These are phyloP conservation scores for Psilopsiagon aymara DNA, from an alignment of 2,113 vertebrate species.

Conservation along the genomic window DNA sequence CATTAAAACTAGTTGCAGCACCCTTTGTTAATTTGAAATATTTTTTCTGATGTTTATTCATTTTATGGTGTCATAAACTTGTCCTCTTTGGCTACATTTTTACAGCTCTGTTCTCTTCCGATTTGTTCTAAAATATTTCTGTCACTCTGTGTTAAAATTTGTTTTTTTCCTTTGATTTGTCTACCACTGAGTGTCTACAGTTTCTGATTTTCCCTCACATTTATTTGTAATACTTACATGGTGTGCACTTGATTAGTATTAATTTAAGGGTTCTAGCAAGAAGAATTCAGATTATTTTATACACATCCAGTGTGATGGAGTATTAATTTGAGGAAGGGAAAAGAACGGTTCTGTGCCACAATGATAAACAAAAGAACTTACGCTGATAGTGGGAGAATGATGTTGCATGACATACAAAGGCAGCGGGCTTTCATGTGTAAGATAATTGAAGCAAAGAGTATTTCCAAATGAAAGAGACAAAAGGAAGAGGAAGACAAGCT, in stretches of 20 bases:
- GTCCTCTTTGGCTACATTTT: neutral
- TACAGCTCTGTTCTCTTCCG: neutral
- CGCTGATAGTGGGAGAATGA: neutral
- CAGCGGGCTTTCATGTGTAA: neutral
- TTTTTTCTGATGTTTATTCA: neutral
- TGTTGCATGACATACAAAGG: neutral
- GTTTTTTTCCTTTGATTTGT: neutral
- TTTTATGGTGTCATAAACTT: neutral
- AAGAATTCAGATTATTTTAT: neutral
- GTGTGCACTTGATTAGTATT: neutral
- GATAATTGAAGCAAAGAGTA: neutral
- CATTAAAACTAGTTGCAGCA: neutral
- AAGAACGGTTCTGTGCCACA: neutral
- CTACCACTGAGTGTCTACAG: neutral
- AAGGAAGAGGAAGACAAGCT: neutral
- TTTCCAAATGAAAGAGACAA: neutral
- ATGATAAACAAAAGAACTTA: neutral
- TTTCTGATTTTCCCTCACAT: neutral
- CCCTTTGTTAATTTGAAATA: neutral
- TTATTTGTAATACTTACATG: neutral
- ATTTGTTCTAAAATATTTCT: neutral
- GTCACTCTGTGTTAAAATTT: neutral
- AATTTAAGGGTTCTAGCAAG: neutral
- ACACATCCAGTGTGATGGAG: neutral
- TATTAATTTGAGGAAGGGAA: neutral